Conservation (phyloP, 2,797 vertebrate genomes). For the Sitta carolinensis region DNA sequence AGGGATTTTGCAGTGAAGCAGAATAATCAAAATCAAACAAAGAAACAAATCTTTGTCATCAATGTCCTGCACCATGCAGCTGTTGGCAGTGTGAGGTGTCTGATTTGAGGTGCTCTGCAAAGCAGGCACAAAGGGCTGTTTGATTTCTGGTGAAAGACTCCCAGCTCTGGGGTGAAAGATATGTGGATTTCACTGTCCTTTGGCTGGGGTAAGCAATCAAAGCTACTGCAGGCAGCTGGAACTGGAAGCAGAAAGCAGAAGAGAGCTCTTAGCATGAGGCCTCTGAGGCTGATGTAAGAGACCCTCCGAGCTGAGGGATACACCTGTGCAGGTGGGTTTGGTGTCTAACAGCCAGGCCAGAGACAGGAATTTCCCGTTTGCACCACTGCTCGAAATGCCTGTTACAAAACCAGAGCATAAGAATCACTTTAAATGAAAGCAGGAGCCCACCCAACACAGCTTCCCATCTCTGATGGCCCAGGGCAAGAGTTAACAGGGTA, state of each 20-base stretch:
- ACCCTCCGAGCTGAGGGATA: fast-evolving
- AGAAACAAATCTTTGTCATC: not conserved
- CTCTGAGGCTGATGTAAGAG: not conserved
- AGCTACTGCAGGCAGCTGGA: not conserved
- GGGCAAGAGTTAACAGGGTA: not conserved
- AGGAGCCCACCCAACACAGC: not conserved
- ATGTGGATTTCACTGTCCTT: not conserved
- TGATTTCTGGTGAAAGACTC: not conserved
- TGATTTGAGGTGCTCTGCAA: not conserved
- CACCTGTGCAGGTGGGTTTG: not conserved
- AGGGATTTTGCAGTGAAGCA: not conserved
- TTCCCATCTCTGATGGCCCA: not conserved
- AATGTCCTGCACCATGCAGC: not conserved
- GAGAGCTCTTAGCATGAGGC: not conserved
- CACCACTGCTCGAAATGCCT: not conserved
- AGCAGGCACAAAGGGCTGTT: not conserved
- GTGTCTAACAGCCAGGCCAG: not conserved
- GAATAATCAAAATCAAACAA: not conserved
- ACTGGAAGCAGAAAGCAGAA: not conserved
- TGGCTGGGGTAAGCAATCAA: not conserved
- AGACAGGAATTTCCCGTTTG: not conserved
- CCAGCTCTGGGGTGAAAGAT: not conserved
- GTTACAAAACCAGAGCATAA: not conserved
- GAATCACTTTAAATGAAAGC: not conserved
- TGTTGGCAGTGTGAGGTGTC: not conserved